phyloP scores from a whole-genome alignment of 2,113 vertebrate genomes.

The Ailuropoda melanoleuca region DNA sequence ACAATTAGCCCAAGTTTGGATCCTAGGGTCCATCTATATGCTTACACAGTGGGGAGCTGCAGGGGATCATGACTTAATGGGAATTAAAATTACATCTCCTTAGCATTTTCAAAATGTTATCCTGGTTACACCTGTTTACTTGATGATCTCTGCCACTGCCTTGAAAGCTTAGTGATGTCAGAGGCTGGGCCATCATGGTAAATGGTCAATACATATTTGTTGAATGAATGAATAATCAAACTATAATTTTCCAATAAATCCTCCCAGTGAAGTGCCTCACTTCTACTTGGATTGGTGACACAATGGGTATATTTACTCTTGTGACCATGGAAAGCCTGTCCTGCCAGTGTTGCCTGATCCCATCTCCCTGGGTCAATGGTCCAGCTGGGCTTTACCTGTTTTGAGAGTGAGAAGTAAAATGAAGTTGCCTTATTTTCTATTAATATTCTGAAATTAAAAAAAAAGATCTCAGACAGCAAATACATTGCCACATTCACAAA shows the following conservation, averaged over 20 bases:
- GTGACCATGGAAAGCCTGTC: neutral
- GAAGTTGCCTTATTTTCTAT: neutral
- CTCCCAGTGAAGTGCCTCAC: neutral
- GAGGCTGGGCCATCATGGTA: neutral
- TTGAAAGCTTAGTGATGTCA: constrained; percentile 3
- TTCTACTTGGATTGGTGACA: neutral
- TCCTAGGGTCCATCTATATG: neutral
- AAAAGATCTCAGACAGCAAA: neutral
- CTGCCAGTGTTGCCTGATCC: neutral
- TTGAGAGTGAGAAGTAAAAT: neutral
- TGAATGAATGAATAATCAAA: constrained; percentile 15
- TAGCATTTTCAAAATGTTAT: constrained; percentile 9
- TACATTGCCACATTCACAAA: neutral
- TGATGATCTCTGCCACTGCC: neutral
- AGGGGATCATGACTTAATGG: neutral
- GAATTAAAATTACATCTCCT: constrained; percentile 36
- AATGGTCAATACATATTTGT: neutral
- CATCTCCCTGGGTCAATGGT: neutral
- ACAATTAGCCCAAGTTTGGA: neutral
- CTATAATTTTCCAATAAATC: constrained; percentile 44
- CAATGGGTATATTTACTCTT: neutral
- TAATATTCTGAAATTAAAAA: neutral
- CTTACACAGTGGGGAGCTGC: neutral
- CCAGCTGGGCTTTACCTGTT: neutral
- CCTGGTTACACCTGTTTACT: neutral